Conservation (phyloP, 2,888 invertebrate genomes). For the Periphyllus acericola region DNA sequence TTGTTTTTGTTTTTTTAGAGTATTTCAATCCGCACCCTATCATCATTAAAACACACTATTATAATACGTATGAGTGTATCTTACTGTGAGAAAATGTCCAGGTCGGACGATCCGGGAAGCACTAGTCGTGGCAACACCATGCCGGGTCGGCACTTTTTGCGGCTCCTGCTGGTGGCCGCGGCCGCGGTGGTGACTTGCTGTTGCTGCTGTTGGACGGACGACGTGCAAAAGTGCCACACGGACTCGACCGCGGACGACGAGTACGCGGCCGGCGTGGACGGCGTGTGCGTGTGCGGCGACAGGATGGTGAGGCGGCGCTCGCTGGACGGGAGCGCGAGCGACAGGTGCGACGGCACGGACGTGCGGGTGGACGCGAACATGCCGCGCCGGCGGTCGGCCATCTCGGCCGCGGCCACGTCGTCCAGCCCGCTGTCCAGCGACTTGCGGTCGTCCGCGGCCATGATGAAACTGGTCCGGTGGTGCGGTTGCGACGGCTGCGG, state of each 20-base stretch:
- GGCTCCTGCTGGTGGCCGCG: slow-evolving; percentile 73
- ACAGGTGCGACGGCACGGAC: slow-evolving; percentile 74
- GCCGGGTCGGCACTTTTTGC: slow-evolving; percentile 72
- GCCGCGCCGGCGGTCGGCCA: slow-evolving; percentile 76
- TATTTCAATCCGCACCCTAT: too few relatives aligned
- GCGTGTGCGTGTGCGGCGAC: slow-evolving; percentile 73
- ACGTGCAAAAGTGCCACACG: slow-evolving; percentile 34
- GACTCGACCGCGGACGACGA: background rate
- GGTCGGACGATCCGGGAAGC: slow-evolving; percentile 76
- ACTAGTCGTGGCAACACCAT: slow-evolving; percentile 80
- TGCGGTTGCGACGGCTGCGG: background rate
- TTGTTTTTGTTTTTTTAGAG: too few relatives aligned
- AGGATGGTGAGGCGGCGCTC: slow-evolving; percentile 78
- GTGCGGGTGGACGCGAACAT: slow-evolving; percentile 71
- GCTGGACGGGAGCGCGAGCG: slow-evolving; percentile 75
- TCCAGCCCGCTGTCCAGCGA: slow-evolving; percentile 70
- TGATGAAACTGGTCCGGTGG: slow-evolving; percentile 45
- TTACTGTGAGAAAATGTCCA: slow-evolving; percentile 74
- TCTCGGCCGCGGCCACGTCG: slow-evolving; percentile 67
- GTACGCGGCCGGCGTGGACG: slow-evolving; percentile 67
- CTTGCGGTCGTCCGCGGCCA: slow-evolving; percentile 59
- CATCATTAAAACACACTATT: too few relatives aligned
- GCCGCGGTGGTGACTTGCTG: slow-evolving; percentile 65
- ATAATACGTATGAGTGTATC: too few relatives aligned
- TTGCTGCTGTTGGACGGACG: slow-evolving; percentile 64